Evolutionary conservation across 2,113 vertebrate genomes (phyloP), one percentile per base, ranked within the genome.

Genomic region (Cromileptes altivelis): DNA sequence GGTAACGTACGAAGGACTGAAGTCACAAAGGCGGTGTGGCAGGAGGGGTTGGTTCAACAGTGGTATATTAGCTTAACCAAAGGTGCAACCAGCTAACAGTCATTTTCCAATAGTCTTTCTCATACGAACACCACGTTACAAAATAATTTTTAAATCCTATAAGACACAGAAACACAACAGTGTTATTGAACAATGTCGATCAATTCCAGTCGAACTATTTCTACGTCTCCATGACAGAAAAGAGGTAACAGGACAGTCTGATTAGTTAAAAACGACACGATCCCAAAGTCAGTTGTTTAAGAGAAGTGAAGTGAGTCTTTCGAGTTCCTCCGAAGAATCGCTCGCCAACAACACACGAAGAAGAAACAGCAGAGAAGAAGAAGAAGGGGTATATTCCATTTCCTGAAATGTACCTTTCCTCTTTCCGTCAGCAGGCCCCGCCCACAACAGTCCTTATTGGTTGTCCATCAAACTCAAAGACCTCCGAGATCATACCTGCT

Each of bases 321-420:
- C 12, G 4, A 81, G 63, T 50, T 76, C 57, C 33, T 78, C 72
- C n/a, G 33, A 64, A 18, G 55, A 86, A 53, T 60, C 40, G 3
- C 53, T 64, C 55, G 15, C 25, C 56, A 56, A 15, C 19, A 63
- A 83, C 42, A 64, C 57, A 25, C 3, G 78, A 84, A 90, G 88
- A 75, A 69, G 76, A 85, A 80, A 65, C 8, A 60, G 37, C 13
- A 71, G 70, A 62, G 63, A 27, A 47, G 64, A 49, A 79, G 64
- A 71, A 82, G 82, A 80, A 68, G 68, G 27, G 62, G 73, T 56
- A 89, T 37, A 80, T 85, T 93, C 95, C 95, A 93, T 94, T 95
- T 92, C 85, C 81, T 85, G 90, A 94, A 72, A 55, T 53, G 2
- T 70, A 87, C 92, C 95, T 86, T 81, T 87, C 88, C 85, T 86